Evolutionary conservation across 2,888 invertebrate genomes (phyloP).

Genomic region (Pterobdella sp.): DNA sequence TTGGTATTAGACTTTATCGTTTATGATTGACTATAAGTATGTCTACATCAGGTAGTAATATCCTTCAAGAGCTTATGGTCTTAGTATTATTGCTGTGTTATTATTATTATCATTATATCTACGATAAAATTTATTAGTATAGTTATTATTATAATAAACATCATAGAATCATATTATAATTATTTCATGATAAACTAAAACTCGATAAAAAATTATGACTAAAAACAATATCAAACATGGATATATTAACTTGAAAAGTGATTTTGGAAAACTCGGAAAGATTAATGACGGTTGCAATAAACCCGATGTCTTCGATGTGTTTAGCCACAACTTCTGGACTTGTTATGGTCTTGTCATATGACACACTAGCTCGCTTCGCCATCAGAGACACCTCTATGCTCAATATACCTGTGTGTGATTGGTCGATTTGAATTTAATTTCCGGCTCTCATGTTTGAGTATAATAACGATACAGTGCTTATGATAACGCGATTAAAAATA

Average conservation of each 20-base stretch:
- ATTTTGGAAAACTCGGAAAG: conserved; percentile 13
- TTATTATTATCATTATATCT: too few relatives aligned
- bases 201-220: background rate
- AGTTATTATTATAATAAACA: too few relatives aligned
- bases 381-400: conserved; percentile 81
- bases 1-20: background rate
- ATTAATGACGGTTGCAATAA: conserved; percentile 59
- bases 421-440: too few relatives aligned
- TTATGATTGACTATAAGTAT: too few relatives aligned
- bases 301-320: conserved; percentile 79
- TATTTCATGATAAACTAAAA: background rate
- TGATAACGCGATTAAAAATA: background rate
- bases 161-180: background rate
- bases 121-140: too few relatives aligned
- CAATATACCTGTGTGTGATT: conserved; percentile 65
- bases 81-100: too few relatives aligned
- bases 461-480: background rate
- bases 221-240: background rate
- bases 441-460: too few relatives aligned
- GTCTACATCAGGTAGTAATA: too few relatives aligned
- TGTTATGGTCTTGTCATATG: conserved; percentile 64
- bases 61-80: too few relatives aligned
- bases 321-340: conserved; percentile 72
- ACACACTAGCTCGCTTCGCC: conserved; percentile 89
- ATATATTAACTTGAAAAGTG: conserved; percentile 4